Evolutionary conservation across 2,797 vertebrate species (phyloP), one percentile per base, ranked within the genome.

Genomic region (Pangasius djambal): DNA sequence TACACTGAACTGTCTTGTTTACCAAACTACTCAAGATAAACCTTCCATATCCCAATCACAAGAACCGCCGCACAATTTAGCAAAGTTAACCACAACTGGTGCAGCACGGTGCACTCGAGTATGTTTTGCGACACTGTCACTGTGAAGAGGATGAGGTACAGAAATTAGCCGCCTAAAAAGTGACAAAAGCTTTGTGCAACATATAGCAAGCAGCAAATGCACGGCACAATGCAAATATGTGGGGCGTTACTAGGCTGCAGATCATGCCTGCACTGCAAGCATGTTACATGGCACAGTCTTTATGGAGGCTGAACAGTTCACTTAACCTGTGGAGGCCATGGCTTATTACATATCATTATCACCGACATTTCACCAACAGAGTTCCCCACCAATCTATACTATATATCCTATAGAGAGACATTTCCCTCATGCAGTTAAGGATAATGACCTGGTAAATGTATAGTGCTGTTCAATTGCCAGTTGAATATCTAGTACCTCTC

Each of bases 21-120:
- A 89, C 31, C 88, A 86, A 86, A 74, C 52, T 9, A 20, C 69
- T 55, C 25, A 40, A 67, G 25, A 37, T 82, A 61, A 34, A 82
- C 16, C 52, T 84, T 84, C 65, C 48, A 70, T 55, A 55, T 86
- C 52, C 85, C 70, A 20, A 61, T 74, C 69, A 59, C 2, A 48
- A n/a, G 55, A 31, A 75, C 63, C 37, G 9, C 88, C 84, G 85
- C 75, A 87, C 86, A 34, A 40, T 52, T 88, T 83, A 88, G 87
- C 87, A 90, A 57, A 87, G 72, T 85, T 86, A 88, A 90, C 90
- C 90, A 90, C 90, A 92, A 90, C 72, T 92, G 89, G 90, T 90
- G 87, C 88, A 89, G 52, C 72, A 7, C 34, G 63, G 50, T 82
- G 77, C 82, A 75, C 40, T 59, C 15, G 25, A 44, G 70, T 59